Conservation (phyloP, 2,113 vertebrate genomes). For the Charina bottae region DNA sequence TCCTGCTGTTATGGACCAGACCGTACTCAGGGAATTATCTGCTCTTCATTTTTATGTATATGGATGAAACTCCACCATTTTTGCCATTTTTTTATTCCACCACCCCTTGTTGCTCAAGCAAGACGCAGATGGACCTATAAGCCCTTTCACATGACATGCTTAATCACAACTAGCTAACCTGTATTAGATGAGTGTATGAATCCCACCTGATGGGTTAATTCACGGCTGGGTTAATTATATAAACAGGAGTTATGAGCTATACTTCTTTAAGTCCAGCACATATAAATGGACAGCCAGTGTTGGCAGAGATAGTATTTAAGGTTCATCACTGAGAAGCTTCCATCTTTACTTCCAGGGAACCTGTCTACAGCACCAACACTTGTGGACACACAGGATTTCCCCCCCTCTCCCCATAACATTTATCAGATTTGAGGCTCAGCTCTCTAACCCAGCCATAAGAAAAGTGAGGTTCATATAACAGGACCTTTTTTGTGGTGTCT, state of each 20-base stretch:
- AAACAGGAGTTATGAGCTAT: neutral
- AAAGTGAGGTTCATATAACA: neutral
- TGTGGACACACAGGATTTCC: neutral
- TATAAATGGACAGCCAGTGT: neutral
- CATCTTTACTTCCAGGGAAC: neutral
- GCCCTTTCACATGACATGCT: neutral
- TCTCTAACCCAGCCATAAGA: neutral
- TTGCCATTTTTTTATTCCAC: neutral
- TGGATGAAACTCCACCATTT: neutral
- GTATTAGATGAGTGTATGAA: neutral
- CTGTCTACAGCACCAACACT: neutral
- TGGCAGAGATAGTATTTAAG: neutral
- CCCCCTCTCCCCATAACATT: neutral
- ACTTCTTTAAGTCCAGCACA: neutral
- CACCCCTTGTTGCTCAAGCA: neutral
- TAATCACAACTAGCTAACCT: neutral
- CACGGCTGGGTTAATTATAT: neutral
- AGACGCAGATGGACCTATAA: neutral
- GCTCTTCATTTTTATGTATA: neutral
- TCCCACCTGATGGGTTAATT: neutral
- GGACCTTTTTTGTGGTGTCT: neutral
- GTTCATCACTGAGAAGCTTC: neutral
- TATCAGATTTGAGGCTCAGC: neutral
- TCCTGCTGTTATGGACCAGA: neutral
- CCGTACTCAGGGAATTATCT: neutral